Evolutionary conservation across 2,113 vertebrate species (phyloP).

Genomic region (Eonycteris spelaea): DNA sequence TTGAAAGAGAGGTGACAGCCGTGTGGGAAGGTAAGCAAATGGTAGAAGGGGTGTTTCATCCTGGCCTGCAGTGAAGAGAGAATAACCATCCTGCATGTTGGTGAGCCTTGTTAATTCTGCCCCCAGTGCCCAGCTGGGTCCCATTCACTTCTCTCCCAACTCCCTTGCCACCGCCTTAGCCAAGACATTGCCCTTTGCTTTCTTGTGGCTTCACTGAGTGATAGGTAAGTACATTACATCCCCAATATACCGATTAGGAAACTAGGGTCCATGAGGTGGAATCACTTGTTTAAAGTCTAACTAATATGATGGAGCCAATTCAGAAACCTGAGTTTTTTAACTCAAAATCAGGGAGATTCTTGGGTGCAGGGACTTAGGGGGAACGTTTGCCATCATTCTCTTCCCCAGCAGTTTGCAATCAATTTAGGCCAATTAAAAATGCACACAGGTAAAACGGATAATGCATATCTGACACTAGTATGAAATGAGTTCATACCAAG

Average conservation of each 20-base stretch:
- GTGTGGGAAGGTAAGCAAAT: not conserved
- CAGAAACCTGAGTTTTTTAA: not conserved
- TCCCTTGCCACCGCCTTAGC: accelerated
- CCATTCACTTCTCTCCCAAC: not conserved
- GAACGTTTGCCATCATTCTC: not conserved
- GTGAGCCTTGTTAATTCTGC: not conserved
- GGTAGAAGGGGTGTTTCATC: accelerated
- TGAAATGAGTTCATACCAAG: not conserved
- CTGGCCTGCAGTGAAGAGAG: too few species aligned
- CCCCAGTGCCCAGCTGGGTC: accelerated
- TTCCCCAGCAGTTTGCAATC: not conserved
- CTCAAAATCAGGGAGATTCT: not conserved
- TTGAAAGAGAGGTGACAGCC: not conserved
- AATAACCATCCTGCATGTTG: too few species aligned
- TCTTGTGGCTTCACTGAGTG: not conserved
- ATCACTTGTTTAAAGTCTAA: not conserved
- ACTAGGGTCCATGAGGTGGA: not conserved
- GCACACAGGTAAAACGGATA: not conserved
- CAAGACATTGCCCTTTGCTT: not conserved
- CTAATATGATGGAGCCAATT: not conserved
- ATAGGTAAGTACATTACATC: accelerated
- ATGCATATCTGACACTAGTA: too few species aligned
- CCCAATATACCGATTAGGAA: not conserved
- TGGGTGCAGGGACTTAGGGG: not conserved
- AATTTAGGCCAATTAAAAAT: not conserved